Evolutionary conservation across 2,113 vertebrate genomes (phyloP).

Genomic region (Egretta garzetta): DNA sequence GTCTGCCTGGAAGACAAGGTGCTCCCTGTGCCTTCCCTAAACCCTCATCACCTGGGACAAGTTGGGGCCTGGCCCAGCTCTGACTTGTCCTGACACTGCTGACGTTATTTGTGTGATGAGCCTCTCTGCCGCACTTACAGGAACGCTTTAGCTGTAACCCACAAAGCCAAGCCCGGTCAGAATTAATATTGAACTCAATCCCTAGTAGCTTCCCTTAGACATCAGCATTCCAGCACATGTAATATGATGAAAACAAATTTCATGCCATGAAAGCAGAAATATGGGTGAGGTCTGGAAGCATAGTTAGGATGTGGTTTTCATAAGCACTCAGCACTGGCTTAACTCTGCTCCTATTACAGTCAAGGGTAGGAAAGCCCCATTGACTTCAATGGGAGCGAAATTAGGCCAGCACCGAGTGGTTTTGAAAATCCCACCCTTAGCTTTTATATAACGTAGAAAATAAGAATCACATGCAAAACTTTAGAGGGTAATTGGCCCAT

Average conservation of each 20-base stretch:
- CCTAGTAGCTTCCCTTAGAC: constrained; percentile 33
- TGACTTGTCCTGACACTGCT: not conserved
- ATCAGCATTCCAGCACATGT: constrained; percentile 47
- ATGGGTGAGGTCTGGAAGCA: constrained; percentile 60
- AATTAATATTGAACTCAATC: constrained; percentile 16
- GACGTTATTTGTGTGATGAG: not conserved
- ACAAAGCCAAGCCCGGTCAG: constrained; percentile 42
- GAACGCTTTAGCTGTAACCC: constrained; percentile 1
- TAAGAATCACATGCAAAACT: constrained; percentile 28
- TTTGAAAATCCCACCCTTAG: constrained; percentile 44
- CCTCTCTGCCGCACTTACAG: not conserved
- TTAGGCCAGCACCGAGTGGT: constrained; percentile 18
- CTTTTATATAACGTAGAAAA: constrained; percentile 5
- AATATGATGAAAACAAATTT: constrained; percentile 58
- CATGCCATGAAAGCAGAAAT: constrained; percentile 61
- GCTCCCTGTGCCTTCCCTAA: not conserved
- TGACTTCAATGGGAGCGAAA: constrained; percentile 18
- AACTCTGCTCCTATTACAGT: constrained; percentile 39
- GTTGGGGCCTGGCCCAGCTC: not conserved
- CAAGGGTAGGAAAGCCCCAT: not conserved
- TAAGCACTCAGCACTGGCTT: constrained; percentile 12
- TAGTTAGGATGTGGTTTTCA: constrained; percentile 58
- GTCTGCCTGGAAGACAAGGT: not conserved
- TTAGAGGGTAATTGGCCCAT: not conserved
- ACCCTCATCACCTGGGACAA: not conserved